phyloP scores from a whole-genome alignment of 2,888 invertebrate species.

The Dione vanillae region DNA sequence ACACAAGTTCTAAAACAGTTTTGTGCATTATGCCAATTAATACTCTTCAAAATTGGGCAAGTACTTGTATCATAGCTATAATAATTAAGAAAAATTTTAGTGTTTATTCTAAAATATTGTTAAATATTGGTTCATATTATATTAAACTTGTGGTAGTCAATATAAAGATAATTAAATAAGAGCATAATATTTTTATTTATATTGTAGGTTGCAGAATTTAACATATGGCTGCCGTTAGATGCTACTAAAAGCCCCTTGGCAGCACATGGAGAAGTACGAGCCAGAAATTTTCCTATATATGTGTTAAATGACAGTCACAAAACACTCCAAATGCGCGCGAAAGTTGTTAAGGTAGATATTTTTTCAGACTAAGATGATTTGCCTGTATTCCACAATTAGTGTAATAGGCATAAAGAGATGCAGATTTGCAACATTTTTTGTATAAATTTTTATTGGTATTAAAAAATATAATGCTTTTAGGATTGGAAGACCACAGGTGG shows the following conservation, averaged over 20 bases:
- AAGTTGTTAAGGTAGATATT: slow-evolving; percentile 87
- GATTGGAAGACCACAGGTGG: slow-evolving; percentile 96
- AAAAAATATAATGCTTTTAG: slow-evolving; percentile 59
- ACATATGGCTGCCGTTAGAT: slow-evolving; percentile 96
- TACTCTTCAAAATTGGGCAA: slow-evolving; percentile 97
- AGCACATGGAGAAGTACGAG: slow-evolving; percentile 87
- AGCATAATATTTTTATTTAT: slow-evolving; percentile 19
- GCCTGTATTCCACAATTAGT: too few species aligned
- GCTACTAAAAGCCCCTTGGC: slow-evolving; percentile 82
- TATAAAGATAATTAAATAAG: background rate
- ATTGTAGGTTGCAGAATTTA: slow-evolving; percentile 94
- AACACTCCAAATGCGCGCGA: slow-evolving; percentile 93
- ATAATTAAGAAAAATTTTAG: too few species aligned
- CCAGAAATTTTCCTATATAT: slow-evolving; percentile 93
- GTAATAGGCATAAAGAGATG: too few species aligned
- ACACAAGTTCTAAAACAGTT: slow-evolving; percentile 94
- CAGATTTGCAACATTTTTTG: too few species aligned
- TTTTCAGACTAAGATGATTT: background rate
- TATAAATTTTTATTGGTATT: background rate
- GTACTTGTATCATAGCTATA: slow-evolving; percentile 49
- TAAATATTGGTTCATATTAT: too few species aligned
- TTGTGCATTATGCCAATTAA: slow-evolving; percentile 99
- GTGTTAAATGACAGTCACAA: slow-evolving; percentile 97
- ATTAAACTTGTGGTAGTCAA: background rate
- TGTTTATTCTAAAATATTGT: too few species aligned